phyloP scores from a whole-genome alignment of 2,797 vertebrate species.

The Gallinago solitaria region DNA sequence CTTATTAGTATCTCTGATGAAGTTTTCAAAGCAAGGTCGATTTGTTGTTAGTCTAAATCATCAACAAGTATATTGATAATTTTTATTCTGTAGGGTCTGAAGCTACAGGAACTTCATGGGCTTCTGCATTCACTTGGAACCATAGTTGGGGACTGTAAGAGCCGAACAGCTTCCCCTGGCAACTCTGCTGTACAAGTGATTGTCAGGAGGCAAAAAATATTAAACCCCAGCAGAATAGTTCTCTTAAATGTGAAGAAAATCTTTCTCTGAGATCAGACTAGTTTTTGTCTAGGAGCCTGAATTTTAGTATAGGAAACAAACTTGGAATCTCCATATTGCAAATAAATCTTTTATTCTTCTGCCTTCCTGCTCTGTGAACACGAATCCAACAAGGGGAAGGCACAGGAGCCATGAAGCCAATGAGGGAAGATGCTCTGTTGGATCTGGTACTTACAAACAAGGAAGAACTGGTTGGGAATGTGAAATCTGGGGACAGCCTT shows the following conservation, averaged over 20 bases:
- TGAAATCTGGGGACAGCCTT: not conserved
- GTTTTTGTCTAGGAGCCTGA: not conserved
- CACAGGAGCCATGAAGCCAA: not conserved
- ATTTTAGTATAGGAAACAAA: not conserved
- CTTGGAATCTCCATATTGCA: not conserved
- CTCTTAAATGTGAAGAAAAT: not conserved
- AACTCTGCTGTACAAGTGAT: not conserved
- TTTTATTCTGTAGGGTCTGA: not conserved
- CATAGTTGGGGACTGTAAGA: not conserved
- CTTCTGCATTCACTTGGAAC: not conserved
- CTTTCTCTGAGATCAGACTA: not conserved
- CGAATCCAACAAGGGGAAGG: not conserved
- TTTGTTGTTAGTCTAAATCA: not conserved
- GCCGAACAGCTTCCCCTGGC: not conserved
- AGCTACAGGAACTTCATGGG: not conserved
- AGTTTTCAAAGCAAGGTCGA: not conserved
- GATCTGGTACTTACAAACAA: not conserved
- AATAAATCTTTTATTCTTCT: not conserved
- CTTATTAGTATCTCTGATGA: not conserved
- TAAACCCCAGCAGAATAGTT: not conserved
- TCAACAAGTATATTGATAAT: not conserved
- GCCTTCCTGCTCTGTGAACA: not conserved
- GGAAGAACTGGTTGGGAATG: not conserved
- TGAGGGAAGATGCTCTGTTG: not conserved
- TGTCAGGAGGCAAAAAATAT: not conserved